phyloP scores from a whole-genome alignment of 2,797 vertebrate genomes.

The Coregonus ussuriensis region DNA sequence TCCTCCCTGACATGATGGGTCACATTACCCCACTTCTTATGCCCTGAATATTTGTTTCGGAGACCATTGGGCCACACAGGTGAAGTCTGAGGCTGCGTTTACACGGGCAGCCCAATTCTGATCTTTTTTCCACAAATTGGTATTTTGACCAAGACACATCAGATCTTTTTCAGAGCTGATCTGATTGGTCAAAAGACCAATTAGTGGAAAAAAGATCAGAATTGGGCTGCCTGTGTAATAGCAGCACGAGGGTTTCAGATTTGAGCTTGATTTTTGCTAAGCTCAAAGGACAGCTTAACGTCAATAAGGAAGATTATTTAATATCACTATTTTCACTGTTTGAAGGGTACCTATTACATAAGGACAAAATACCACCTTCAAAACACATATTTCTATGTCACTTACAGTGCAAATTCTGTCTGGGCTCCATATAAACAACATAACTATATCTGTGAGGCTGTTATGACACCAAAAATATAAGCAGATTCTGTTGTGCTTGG shows the following conservation, averaged over 20 bases:
- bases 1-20: background rate
- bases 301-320: background rate
- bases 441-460: background rate
- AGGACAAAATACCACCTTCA: background rate
- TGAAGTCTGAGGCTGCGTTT: background rate
- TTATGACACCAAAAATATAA: background rate
- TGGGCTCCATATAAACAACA: background rate
- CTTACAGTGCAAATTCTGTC: background rate
- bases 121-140: too few species aligned
- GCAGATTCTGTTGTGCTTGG: background rate
- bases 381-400: background rate
- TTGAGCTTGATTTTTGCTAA: background rate
- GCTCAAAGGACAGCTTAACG: background rate
- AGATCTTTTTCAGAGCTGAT: too few species aligned
- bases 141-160: too few species aligned
- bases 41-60: background rate
- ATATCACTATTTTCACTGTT: background rate
- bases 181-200: too few species aligned
- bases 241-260: too few species aligned
- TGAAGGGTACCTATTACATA: background rate
- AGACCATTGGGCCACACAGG: background rate
- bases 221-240: background rate
- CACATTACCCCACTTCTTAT: background rate
- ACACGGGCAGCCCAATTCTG: background rate
- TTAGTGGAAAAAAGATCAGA: too few species aligned